phyloP scores from a whole-genome alignment of 2,797 vertebrate genomes.

The Aratinga solstitialis region DNA sequence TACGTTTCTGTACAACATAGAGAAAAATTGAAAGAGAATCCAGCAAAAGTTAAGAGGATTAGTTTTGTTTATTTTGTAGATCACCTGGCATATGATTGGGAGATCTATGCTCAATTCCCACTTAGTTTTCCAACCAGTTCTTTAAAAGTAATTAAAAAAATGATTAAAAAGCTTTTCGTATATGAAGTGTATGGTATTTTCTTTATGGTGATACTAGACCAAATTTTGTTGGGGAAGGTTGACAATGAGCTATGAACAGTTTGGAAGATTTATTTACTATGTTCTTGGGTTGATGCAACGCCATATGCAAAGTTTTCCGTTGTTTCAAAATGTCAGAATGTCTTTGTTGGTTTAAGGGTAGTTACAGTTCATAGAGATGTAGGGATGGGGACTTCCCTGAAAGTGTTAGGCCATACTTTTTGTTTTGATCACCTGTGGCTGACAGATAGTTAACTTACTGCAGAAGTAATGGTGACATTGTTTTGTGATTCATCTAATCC shows the following conservation, averaged over 20 bases:
- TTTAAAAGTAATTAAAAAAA: neutral
- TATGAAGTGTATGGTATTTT: neutral
- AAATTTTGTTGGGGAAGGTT: neutral
- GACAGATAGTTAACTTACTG: slow-evolving; percentile 5
- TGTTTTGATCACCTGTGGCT: neutral
- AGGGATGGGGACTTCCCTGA: neutral
- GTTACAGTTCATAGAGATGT: neutral
- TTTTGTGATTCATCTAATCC: slow-evolving; percentile 25
- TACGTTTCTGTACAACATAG: neutral
- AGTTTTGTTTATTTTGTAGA: neutral
- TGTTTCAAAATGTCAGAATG: neutral
- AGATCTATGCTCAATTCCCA: neutral
- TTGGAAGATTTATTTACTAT: neutral
- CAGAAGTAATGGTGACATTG: slow-evolving; percentile 12
- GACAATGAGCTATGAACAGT: neutral
- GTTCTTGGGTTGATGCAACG: neutral
- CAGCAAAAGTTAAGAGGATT: neutral
- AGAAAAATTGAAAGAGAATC: neutral
- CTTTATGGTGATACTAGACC: neutral
- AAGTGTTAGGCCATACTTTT: neutral
- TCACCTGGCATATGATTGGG: neutral
- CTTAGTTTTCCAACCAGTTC: neutral
- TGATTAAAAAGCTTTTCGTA: neutral
- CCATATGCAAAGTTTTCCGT: neutral
- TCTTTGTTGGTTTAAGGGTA: neutral